Conservation (phyloP, 2,888 invertebrate species). For the Fragum fragum region DNA sequence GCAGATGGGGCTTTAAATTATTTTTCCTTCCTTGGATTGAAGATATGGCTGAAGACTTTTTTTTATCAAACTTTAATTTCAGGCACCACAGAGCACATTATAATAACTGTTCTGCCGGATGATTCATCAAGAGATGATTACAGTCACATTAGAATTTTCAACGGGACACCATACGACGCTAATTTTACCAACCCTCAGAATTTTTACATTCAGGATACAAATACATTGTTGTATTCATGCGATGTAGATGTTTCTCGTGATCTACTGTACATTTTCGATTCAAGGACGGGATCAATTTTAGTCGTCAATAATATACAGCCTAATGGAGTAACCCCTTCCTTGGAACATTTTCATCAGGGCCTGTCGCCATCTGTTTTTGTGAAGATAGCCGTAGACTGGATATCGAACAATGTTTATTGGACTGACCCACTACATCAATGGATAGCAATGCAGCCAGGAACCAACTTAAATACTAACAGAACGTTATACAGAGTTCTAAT, state of each 20-base stretch:
- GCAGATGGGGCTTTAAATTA: no score
- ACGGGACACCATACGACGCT: constrained; percentile 13
- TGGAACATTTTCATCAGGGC: neutral
- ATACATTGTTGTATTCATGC: neutral
- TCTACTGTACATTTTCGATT: neutral
- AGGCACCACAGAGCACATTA: neutral
- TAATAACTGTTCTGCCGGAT: neutral
- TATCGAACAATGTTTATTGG: constrained; percentile 32
- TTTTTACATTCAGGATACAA: no score
- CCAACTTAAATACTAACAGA: neutral
- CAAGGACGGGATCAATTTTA: neutral
- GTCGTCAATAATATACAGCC: neutral
- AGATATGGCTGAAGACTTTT: no score
- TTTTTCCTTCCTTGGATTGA: no score
- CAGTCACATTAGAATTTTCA: neutral
- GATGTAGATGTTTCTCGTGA: neutral
- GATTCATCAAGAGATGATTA: neutral
- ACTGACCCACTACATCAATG: constrained; percentile 4
- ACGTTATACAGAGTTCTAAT: neutral
- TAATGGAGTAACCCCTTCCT: neutral
- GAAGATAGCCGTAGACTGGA: constrained; percentile 34
- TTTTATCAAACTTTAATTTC: neutral
- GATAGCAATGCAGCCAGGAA: constrained; percentile 18
- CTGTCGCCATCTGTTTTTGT: neutral
- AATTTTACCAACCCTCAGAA: neutral